Evolutionary conservation across 2,113 vertebrate species (phyloP).

Genomic region (Urocitellus parryii): DNA sequence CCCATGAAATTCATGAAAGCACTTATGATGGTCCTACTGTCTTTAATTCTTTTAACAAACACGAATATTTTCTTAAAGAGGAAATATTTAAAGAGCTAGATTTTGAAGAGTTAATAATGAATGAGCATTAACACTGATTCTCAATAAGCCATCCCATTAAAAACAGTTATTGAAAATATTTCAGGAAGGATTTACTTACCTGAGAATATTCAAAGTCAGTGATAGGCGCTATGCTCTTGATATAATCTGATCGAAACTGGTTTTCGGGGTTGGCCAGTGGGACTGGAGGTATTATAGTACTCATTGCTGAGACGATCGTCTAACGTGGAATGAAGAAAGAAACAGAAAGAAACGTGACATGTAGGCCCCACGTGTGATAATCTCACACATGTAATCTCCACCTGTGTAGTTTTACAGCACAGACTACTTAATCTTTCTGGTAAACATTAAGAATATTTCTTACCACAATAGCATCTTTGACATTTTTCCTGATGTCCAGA

Average conservation of each 20-base stretch:
- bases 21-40: neutral
- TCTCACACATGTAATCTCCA: constrained; percentile 77
- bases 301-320: constrained; percentile 99
- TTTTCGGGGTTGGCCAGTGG: constrained; percentile 97
- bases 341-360: constrained; percentile 69
- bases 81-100: neutral
- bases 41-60: constrained; percentile 14
- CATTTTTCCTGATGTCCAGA: constrained; percentile 99
- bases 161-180: neutral
- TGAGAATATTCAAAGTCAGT: constrained; percentile 98
- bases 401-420: constrained; percentile 58
- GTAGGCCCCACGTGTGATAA: constrained; percentile 78
- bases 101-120: neutral
- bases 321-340: constrained; percentile 84
- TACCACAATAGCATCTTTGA: constrained; percentile 99
- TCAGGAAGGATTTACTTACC: constrained; percentile 88
- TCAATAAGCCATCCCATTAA: neutral
- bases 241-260: constrained; percentile 98
- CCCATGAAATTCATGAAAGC: neutral
- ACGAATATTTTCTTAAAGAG: neutral
- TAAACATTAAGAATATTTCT: constrained; percentile 84
- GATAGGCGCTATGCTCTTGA: constrained; percentile 99
- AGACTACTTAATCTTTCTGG: constrained; percentile 65
- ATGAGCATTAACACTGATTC: neutral
- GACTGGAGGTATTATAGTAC: constrained; percentile 99